Percentiles rank a stretch among this genome's conserved stretches.
These are phyloP conservation scores for Maconellicoccus hirsutus DNA, from an alignment of 1,140 invertebrate genomes.

Conservation along the genomic window DNA sequence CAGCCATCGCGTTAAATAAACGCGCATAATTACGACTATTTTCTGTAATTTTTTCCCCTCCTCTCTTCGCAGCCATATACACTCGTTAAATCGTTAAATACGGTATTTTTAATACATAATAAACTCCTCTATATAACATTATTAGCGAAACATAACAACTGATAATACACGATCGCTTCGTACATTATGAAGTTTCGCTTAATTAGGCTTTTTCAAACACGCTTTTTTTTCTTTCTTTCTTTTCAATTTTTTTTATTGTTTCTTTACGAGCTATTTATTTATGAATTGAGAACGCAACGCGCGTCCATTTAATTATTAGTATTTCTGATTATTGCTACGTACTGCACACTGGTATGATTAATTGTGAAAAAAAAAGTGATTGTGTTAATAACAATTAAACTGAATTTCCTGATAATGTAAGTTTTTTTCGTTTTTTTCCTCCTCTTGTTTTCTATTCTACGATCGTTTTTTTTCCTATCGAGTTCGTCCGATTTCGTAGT, in stretches of 20 bases:
- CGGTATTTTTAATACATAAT: too few relatives aligned
- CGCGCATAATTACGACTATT: neutral
- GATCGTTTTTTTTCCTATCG: too few relatives aligned
- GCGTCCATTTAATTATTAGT: neutral
- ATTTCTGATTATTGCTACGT: neutral
- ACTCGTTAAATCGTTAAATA: too few relatives aligned
- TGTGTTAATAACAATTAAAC: neutral
- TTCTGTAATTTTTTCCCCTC: neutral
- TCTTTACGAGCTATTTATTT: neutral
- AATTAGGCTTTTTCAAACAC: neutral
- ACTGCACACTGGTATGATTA: neutral
- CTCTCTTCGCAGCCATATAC: neutral
- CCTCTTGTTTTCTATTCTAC: too few relatives aligned
- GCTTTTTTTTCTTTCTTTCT: neutral
- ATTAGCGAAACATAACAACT: constrained; percentile 4
- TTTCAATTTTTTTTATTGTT: too few relatives aligned
- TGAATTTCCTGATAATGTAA: neutral
- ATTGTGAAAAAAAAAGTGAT: neutral
- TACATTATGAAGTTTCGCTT: neutral
- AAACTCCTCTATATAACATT: neutral
- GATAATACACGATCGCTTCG: neutral
- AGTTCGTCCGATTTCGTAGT: too few relatives aligned
- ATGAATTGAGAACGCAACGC: neutral
- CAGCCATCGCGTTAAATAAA: neutral
- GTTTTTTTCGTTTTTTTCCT: neutral